Evolutionary conservation across 2,797 vertebrate species (phyloP).

Genomic region (Pterois miles): DNA sequence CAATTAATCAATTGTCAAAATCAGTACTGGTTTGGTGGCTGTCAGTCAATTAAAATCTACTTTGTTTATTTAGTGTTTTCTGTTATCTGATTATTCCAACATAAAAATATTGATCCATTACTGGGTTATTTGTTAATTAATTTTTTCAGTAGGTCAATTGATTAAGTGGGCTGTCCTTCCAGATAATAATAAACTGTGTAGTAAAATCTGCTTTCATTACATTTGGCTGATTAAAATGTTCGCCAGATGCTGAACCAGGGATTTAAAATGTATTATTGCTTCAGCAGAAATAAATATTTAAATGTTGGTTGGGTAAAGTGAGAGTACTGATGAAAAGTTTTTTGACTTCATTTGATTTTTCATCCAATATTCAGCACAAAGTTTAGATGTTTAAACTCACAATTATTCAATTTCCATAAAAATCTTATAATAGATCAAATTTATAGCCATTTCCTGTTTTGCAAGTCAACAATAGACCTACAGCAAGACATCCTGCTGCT

Average conservation of each 20-base stretch:
- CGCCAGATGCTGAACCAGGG: background rate
- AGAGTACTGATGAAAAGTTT: background rate
- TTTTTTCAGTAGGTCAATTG: rapidly evolving
- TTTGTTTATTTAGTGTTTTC: background rate
- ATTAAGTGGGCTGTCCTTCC: too few relatives aligned
- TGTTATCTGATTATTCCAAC: background rate
- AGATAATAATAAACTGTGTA: background rate
- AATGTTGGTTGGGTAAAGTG: background rate
- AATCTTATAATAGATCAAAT: constrained; percentile 2
- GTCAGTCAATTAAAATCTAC: background rate
- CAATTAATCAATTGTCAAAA: rapidly evolving
- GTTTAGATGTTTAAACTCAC: background rate
- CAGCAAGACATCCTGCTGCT: background rate
- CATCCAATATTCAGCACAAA: background rate
- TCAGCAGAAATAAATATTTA: background rate
- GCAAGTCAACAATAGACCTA: background rate
- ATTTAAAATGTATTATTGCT: background rate
- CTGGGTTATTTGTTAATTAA: background rate
- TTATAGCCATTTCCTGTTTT: background rate
- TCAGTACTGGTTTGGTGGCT: background rate
- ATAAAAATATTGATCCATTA: background rate
- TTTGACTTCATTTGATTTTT: background rate
- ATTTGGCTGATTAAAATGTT: background rate
- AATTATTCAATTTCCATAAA: background rate
- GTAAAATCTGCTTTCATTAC: background rate